These are phyloP conservation scores for Amazonetta brasiliensis DNA, from an alignment of 2,797 vertebrate genomes.

Conservation along the genomic window DNA sequence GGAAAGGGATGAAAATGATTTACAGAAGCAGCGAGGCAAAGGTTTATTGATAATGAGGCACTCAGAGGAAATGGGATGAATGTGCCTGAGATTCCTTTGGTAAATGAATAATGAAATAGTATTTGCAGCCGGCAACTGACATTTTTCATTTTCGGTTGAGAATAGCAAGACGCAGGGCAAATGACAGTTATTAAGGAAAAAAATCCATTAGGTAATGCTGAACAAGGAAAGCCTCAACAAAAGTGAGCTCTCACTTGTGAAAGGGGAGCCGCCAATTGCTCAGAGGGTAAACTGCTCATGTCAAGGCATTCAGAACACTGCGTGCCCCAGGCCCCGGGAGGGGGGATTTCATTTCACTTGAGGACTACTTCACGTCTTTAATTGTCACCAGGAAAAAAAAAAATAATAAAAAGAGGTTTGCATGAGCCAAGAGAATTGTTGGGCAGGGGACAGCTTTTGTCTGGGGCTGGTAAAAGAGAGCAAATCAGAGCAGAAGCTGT, in stretches of 20 bases:
- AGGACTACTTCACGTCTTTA: background rate
- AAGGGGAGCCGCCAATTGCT: background rate
- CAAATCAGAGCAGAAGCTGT: background rate
- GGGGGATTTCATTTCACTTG: background rate
- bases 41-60: slow-evolving; percentile 41
- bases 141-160: background rate
- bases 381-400: background rate
- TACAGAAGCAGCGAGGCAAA: slow-evolving; percentile 12
- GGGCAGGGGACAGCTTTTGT: background rate
- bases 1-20: slow-evolving; percentile 6
- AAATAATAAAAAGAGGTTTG: background rate
- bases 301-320: background rate
- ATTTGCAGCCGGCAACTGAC: background rate
- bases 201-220: background rate
- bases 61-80: slow-evolving; percentile 19
- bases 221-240: background rate
- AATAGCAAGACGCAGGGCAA: background rate
- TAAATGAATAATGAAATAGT: background rate
- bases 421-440: background rate
- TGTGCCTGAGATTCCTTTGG: background rate
- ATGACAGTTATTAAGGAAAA: background rate
- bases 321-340: background rate
- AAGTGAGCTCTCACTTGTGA: background rate
- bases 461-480: background rate
- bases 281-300: background rate